Evolutionary conservation across 2,113 vertebrate species (phyloP), one percentile per base, ranked within the genome.

Genomic region (Hemichromis elongatus): DNA sequence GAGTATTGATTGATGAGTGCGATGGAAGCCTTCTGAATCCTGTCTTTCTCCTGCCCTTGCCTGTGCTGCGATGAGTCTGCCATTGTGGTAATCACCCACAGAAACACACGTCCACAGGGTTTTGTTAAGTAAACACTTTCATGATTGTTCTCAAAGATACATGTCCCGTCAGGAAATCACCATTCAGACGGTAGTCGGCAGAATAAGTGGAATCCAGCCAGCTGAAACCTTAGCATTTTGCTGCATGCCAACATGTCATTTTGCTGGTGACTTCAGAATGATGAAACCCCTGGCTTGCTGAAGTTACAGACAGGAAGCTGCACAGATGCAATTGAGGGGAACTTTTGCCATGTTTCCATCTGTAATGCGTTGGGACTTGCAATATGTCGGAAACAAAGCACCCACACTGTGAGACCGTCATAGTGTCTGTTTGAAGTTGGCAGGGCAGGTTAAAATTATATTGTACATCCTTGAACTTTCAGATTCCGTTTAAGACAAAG

Each of bases 271-370:
- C 79, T 28, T 35, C 77, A 40, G 45, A 81, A 66, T 57, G 87
- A 93, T 83, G 88, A 90, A 91, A 91, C 80, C 77, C 55, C 75
- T 56, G 78, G 79, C 83, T 77, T 45, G 79, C 56, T 85, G 37
- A 77, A 54, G 45, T 93, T 89, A 93, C 88, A 88, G 89, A 94
- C 91, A 93, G 87, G 84, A 91, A 91, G 85, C 88, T 83, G 91
- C 92, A 93, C 84, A 68, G 83, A 90, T 63, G 80, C 87, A 90
- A 87, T 78, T 82, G 89, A 92, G 87, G 90, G 85, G 88, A 94
- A 93, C 90, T 61, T 85, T 88, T 88, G 54, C 77, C 42, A 19
- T 73, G 52, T 82, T 90, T 92, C 70, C 53, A 50, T 77, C 50
- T 21, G 56, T 88, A 92, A 92, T 93, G 40, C 59, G 94, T 89